Evolutionary conservation across 2,888 invertebrate genomes (phyloP), one percentile per base, ranked within the genome.

Genomic region (Deilephila porcellus): DNA sequence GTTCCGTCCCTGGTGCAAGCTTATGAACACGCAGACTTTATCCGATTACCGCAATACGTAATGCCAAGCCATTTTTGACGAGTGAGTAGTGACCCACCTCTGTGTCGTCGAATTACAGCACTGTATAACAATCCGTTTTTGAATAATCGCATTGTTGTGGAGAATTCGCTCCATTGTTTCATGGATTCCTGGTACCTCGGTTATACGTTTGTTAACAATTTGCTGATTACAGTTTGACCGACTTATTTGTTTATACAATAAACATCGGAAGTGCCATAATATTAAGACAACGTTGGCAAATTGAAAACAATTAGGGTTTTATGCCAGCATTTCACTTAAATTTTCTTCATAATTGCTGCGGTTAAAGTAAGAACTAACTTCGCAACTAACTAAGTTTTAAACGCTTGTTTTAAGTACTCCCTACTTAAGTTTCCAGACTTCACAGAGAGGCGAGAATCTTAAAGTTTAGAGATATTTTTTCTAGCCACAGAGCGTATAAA

Each of bases 11-110:
- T 67, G 34, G 25, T 56, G 17, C 25, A 37, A 64, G 72, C 32
- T 73, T 67, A 64, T 67, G 37, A 73, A 64, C 52, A 73, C 62
- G 63, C 62, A 71, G 72, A 77, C 79, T 78, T 81, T 81, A 84
- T 85, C 84, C 77, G 84, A 79, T 82, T 79, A 84, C 81, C 82
- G 80, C 60, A 60, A 70, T 73, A 72, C 71, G 70, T 60, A 72
- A 74, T 74, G 72, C 72, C 63, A 71, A 45, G 74, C 83, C 81
- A 79, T 80, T 79, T 81, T 75, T 37, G 77, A 72, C 72, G 8
- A 71, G 75, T 25, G 25, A 25, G 25, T 25, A 25, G 25, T 75
- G 73, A 71, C 71, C 75, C 71, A 73, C 74, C 73, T 62, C 64
- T 72, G 70, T 62, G 74, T 67, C 45, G 45, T 73, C 73, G 76